Evolutionary conservation across 2,113 vertebrate genomes (phyloP).

Genomic region (Talpa occidentalis): DNA sequence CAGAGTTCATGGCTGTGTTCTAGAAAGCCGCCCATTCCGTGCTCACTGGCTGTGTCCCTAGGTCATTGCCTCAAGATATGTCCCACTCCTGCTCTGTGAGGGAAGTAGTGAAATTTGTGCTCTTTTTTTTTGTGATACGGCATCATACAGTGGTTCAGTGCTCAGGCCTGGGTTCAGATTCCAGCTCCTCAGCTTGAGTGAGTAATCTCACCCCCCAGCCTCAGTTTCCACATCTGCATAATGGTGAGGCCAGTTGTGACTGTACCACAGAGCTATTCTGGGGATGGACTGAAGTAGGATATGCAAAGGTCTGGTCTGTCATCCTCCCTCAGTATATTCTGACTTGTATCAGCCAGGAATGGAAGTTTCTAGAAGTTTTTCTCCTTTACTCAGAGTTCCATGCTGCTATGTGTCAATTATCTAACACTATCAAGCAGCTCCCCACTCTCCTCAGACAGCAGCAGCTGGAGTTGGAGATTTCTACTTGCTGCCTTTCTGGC

Average conservation of each 20-base stretch:
- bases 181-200: neutral
- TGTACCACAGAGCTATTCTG: neutral
- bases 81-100: neutral
- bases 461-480: neutral
- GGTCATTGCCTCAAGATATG: fast-evolving
- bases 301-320: neutral
- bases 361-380: neutral
- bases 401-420: neutral
- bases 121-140: neutral
- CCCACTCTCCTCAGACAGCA: neutral
- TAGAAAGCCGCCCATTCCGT: neutral
- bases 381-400: neutral
- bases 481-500: neutral
- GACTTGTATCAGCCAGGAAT: neutral
- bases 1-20: neutral
- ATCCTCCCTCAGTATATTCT: neutral
- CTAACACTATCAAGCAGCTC: neutral
- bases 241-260: neutral
- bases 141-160: neutral
- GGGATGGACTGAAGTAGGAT: neutral
- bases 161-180: neutral
- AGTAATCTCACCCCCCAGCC: neutral
- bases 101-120: neutral
- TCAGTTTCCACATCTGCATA: constrained; percentile 7
- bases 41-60: neutral